Evolutionary conservation across 2,113 vertebrate genomes (phyloP), one percentile per base, ranked within the genome.

Genomic region (Alosa alosa): DNA sequence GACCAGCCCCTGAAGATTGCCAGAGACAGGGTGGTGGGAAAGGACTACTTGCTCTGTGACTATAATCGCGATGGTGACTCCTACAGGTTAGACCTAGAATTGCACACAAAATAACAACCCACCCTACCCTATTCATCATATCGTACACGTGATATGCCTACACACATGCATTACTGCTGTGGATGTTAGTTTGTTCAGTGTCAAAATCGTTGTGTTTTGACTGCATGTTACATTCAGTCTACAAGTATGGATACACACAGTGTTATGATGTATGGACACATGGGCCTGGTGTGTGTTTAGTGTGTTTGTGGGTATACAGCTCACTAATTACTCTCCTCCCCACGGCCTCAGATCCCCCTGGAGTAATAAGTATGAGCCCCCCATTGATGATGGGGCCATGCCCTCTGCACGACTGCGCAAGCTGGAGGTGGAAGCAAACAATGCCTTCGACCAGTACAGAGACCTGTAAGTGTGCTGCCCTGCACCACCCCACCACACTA

Each of bases 401-500:
- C 98, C 98, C 41, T 99, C 98, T 9, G 96, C 96, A 87, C 97
- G 98, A 81, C 95, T 99, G 93, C 96, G 98, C 82, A 99, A 99
- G 93, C 96, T 99, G 68, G 98, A 99, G 94, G 96, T 99, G 84
- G 98, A 99, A 93, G 98, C 98, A 92, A 99, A 99, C 93, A 99
- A 99, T 52, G 98, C 98, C 94, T 99, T 99, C 7, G 98, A 99
- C 95, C 98, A 99, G 95, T 99, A 99, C 95, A 96, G 98, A 97
- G 98, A 99, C 93, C 96, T 99, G 97, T 97, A 94, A 92, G 97
- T 96, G 83, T n/a, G 20, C 22, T 18, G 36, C 15, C 25, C 39
- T n/a, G 41, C 44, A 31, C 15, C 81, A 82, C n/a, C n/a, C 0
- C 31, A 31, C 20, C 18, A 22, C 55, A 60, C 11, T 10, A 52